Base-by-base conservation (phyloP, 1,140 invertebrate genomes). In the Drosophila pseudoananassae region DNA sequence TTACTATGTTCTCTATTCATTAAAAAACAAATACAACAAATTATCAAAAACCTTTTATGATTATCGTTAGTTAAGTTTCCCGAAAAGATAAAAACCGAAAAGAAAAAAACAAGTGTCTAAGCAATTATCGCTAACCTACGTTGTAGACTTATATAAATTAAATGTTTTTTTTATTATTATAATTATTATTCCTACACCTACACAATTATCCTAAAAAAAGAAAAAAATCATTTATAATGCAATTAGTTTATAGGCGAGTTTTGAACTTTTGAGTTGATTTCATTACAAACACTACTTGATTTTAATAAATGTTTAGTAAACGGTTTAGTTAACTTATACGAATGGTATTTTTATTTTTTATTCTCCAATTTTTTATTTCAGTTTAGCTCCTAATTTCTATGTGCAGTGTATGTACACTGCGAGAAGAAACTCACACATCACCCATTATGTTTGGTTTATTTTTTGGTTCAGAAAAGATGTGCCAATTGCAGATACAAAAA, bases 291-390 rank as follows among this genome's bases (percentile, higher is more conserved):
- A 69, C 63, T 69, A 69, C 65, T 79, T 76, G 54, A 83, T 84
- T 79, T 84, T 57, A 83, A 83, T 83, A 83, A 84, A 81, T 61
- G 65, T 74, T 83, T 83, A 83, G 80, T 74, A 76, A 84, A 85
- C 81, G 76, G 66, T 85, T 84, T 83, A 82, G 78, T 83, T 83
- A 82, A 79, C 49, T 57, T 46, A 10, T 46, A 20, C 3, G 7
- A 10, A 17, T 46, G 33, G 43, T 23, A 20, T 46, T 46, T 46
- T 46, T 23, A 50, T 29, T 57, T 56, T 50, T 59, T 66, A n/a
- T 6, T 65, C 27, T 27, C 50, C 40, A 36, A 10, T 23, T 50
- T 65, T 6, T 56, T 53, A 33, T 58, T 43, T 72, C 31, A 50
- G 14, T 61, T 45, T 45, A 25, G 31, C 33, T 60, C 20, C 33